Percentiles rank a stretch among this genome's conserved stretches.
phyloP scores from a whole-genome alignment of 2,888 invertebrate genomes.

The Nemotelus pantherinus region DNA sequence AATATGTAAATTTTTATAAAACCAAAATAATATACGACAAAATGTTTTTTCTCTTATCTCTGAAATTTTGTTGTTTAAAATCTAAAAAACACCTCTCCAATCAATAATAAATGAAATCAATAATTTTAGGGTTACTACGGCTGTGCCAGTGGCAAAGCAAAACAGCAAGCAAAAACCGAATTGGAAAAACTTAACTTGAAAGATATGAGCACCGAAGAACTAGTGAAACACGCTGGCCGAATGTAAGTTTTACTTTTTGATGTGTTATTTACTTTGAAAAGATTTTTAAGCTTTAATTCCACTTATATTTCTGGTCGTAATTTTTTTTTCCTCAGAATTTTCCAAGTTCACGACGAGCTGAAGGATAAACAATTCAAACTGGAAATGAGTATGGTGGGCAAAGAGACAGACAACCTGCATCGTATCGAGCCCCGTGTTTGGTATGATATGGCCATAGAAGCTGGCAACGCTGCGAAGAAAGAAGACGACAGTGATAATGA shows the following conservation, averaged over 20 bases:
- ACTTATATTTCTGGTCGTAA: background rate
- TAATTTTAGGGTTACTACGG: constrained; percentile 87
- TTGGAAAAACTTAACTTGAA: constrained; percentile 95
- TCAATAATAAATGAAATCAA: too few species aligned
- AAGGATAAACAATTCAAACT: constrained; percentile 88
- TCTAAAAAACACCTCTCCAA: too few species aligned
- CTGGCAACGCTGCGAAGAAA: constrained; percentile 78
- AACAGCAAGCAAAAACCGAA: constrained; percentile 99
- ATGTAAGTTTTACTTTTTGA: constrained; percentile 70
- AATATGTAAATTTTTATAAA: too few species aligned
- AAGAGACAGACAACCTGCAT: constrained; percentile 81
- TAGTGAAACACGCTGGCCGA: constrained; percentile 94
- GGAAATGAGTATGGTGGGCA: constrained; percentile 94
- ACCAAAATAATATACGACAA: too few species aligned
- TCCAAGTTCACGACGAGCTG: constrained; percentile 90
- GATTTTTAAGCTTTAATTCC: background rate
- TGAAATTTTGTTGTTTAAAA: too few species aligned
- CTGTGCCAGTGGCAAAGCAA: constrained; percentile 98
- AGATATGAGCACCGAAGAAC: constrained; percentile 83
- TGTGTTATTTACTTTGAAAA: constrained; percentile 16
- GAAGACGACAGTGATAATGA: constrained; percentile 74
- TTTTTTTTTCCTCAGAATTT: constrained; percentile 66
- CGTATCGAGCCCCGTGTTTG: constrained; percentile 81
- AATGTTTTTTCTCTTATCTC: too few species aligned
- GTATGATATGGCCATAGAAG: constrained; percentile 86